Base-by-base conservation (phyloP, 2,113 vertebrate genomes). In the Cynoglossus semilaevis region DNA sequence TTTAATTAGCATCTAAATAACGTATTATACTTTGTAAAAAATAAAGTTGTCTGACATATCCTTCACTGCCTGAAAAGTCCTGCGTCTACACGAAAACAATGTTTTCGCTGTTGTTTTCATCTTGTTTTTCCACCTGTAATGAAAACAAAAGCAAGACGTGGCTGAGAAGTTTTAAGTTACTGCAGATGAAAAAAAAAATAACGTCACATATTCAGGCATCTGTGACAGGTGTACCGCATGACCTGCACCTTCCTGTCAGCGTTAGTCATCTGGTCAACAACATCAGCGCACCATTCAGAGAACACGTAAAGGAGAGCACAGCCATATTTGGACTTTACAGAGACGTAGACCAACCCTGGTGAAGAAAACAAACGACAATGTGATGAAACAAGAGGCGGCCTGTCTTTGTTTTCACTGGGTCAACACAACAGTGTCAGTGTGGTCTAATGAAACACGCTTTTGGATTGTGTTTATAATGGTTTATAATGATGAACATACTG, bases 211-310 rank as follows among this genome's bases (percentile, higher is more conserved):
- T 64, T 41, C 22, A 35, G 35, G 15, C 42, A 15, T 51, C 65
- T 54, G 40, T 10, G 74, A 61, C 65, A 67, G 29, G 16, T 79
- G 59, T 42, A 13, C 16, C 48, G 41, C 37, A 51, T 47, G 47
- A 53, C 76, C 69, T 63, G 35, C 41, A 51, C 44, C 44, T 51
- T 58, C 42, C 29, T 36, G 44, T 53, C 1, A 49, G 56, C 2
- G 19, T 1, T 9, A 69, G 48, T 67, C 45, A 69, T 35, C 34
- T 38, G 66, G 41, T 45, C 51, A 63, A 53, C 45, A 48, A 63
- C 63, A 22, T 73, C 51, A 52, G 29, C 12, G 5, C 15, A 36
- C 36, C 8, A 9, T 44, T 76, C 9, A 41, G 1, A 35, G 8
- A 36, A 10, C 8, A 14, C 4, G 4, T 2, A 5, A 12, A 13